Evolutionary conservation across 2,888 invertebrate genomes (phyloP).

Genomic region (Mactromeris polynyma): DNA sequence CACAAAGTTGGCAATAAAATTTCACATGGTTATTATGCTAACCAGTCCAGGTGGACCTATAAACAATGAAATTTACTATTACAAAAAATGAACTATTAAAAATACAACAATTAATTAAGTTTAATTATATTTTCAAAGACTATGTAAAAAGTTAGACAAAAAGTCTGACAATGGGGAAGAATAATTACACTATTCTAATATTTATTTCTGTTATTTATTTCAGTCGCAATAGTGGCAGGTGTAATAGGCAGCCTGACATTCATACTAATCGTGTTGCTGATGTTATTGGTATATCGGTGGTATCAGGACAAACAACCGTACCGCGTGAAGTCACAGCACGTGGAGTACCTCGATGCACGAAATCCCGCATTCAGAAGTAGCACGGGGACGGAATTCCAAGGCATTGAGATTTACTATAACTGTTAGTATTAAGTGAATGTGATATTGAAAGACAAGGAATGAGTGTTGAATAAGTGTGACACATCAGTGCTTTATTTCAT

Average conservation of each 20-base stretch:
- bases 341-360: slow-evolving; percentile 80
- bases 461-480: not conserved
- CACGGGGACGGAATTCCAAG: slow-evolving; percentile 73
- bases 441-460: not conserved
- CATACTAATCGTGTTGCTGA: slow-evolving; percentile 79
- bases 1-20: too few relatives aligned
- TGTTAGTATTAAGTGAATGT: slow-evolving; percentile 51
- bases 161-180: too few relatives aligned
- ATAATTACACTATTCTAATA: too few relatives aligned
- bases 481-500: not conserved
- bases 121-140: too few relatives aligned
- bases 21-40: too few relatives aligned
- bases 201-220: slow-evolving; percentile 44
- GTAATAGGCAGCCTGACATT: slow-evolving; percentile 83
- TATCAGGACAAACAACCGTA: slow-evolving; percentile 67
- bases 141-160: too few relatives aligned
- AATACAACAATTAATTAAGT: too few relatives aligned
- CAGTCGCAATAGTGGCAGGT: slow-evolving; percentile 85
- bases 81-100: too few relatives aligned
- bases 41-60: too few relatives aligned
- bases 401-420: slow-evolving; percentile 71
- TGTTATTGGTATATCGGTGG: slow-evolving; percentile 82
- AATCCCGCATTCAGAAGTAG: slow-evolving; percentile 83
- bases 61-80: not conserved
- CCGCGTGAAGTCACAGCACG: slow-evolving; percentile 61